Percentiles rank a stretch among this genome's conserved stretches.
Evolutionary conservation across 2,113 vertebrate species (phyloP).

Genomic region (Onychorhynchus coronatus): DNA sequence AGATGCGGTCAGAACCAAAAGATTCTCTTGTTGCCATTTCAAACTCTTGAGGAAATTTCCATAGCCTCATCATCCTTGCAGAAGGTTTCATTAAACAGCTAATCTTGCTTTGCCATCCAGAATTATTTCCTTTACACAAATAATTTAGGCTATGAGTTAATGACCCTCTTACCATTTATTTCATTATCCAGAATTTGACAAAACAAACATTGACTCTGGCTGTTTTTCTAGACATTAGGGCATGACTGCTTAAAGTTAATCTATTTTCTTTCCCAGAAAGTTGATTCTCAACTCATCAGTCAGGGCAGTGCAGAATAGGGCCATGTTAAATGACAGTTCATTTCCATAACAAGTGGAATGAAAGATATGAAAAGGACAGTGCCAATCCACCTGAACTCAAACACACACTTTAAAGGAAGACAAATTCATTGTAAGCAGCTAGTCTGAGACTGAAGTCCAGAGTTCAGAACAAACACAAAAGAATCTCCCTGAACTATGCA

Average conservation of each 20-base stretch:
- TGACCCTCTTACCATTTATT: not conserved
- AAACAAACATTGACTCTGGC: not conserved
- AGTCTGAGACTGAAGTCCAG: not conserved
- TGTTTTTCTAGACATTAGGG: not conserved
- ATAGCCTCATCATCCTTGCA: not conserved
- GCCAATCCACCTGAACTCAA: not conserved
- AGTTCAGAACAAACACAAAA: not conserved
- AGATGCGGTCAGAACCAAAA: not conserved
- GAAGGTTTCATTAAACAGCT: not conserved
- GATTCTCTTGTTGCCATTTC: not conserved
- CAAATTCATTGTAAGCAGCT: not conserved
- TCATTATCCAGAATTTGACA: not conserved
- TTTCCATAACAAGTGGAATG: slow-evolving; percentile 25
- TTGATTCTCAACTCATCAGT: not conserved
- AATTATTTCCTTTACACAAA: not conserved
- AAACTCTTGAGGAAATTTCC: not conserved
- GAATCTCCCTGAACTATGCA: not conserved
- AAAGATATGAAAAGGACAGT: not conserved
- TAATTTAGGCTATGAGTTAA: not conserved
- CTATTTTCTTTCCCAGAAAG: not conserved
- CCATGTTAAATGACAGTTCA: not conserved
- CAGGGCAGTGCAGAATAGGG: not conserved
- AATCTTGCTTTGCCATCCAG: not conserved
- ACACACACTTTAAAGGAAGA: not conserved
- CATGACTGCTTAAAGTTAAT: not conserved